Conservation (phyloP, 1,140 invertebrate genomes). For the Penaeus vannamei region DNA sequence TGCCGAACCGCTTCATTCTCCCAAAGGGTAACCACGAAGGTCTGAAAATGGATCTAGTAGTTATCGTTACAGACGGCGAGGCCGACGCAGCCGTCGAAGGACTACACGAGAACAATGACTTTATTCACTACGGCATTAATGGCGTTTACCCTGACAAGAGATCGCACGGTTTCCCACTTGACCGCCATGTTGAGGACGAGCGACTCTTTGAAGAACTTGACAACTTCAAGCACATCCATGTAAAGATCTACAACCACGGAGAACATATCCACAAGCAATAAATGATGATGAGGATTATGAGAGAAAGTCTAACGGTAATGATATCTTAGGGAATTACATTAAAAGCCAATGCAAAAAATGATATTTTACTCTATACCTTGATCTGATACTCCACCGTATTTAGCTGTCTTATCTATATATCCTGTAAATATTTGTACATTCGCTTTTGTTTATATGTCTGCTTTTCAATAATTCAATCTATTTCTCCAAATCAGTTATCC, state of each 20-base stretch:
- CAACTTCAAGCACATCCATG: constrained; percentile 79
- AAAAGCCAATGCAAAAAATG: too few relatives aligned
- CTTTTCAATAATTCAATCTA: too few relatives aligned
- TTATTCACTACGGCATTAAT: constrained; percentile 52
- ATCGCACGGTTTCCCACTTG: constrained; percentile 62
- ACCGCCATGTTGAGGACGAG: constrained; percentile 60
- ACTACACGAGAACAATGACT: constrained; percentile 54
- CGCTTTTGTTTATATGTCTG: too few relatives aligned
- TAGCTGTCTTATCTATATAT: too few relatives aligned
- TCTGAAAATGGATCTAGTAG: constrained; percentile 73
- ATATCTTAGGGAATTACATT: too few relatives aligned
- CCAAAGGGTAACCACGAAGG: constrained; percentile 75
- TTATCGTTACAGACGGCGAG: constrained; percentile 71
- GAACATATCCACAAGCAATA: constrained; percentile 24
- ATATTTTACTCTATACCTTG: too few relatives aligned
- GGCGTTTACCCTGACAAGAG: constrained; percentile 62
- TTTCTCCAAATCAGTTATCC: too few relatives aligned
- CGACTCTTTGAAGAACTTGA: constrained; percentile 72
- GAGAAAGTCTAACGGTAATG: too few relatives aligned
- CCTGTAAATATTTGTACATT: too few relatives aligned
- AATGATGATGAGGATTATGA: too few relatives aligned
- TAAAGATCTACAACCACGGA: constrained; percentile 70
- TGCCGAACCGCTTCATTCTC: constrained; percentile 76
- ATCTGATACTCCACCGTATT: too few relatives aligned
- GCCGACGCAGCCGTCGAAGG: constrained; percentile 66